Evolutionary conservation across 2,797 vertebrate species (phyloP), one percentile per base, ranked within the genome.

Genomic region (Rhadinocentrus ornatus): DNA sequence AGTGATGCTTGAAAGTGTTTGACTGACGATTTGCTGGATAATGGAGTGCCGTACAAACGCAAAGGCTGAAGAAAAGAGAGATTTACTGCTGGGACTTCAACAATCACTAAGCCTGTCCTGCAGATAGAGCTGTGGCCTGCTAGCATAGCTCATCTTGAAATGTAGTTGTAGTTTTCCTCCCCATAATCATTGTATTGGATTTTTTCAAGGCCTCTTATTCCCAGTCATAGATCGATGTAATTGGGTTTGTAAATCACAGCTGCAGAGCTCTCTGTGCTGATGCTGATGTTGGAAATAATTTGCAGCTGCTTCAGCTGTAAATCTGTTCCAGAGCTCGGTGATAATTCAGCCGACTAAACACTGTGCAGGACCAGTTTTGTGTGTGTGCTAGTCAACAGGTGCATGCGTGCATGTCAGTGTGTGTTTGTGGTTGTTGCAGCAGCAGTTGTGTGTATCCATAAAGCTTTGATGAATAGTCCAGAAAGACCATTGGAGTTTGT

Each of bases 241-340:
- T 91, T 89, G 87, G 87, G 81, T 87, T 87, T 80, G 86, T 91
- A 91, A 92, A 90, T 91, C 90, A 86, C 75, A 75, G 70, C 76
- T 53, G 75, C 61, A 20, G 58, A 69, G 71, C 85, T 77, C 77
- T 85, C 71, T 60, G 73, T 79, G 82, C 87, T 82, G 83, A 88
- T 86, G 86, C 86, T 80, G 84, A 88, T 88, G 88, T 78, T 83
- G 79, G 78, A 76, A 90, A 83, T 90, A 77, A 85, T 86, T 87
- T 80, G 69, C 81, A 39, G 64, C 76, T 64, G 85, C 80, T 81
- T 79, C 76, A 81, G 80, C 73, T 83, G 83, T 91, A 92, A 92
- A 91, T 92, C 91, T 88, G 75, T 79, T 72, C 66, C 41, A 2
- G 48, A 81, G 70, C 76, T 57, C 27, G 48, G 73, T 71, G 81